phyloP scores from a whole-genome alignment of 2,113 vertebrate genomes.

The Syngnathus scovelli region DNA sequence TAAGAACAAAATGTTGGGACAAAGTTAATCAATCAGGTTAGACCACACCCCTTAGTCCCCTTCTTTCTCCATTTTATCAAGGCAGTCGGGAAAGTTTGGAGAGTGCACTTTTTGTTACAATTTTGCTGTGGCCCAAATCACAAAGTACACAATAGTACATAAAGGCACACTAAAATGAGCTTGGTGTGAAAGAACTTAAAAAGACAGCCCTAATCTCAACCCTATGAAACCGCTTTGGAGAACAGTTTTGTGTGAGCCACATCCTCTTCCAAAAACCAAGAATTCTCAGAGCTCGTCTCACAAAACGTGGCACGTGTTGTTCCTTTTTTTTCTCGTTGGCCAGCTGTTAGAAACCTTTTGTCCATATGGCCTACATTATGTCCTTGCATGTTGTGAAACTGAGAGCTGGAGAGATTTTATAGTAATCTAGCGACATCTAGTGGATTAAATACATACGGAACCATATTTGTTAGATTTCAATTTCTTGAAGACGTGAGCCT shows the following conservation, averaged over 20 bases:
- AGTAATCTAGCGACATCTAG: constrained; percentile 40
- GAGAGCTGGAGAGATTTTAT: constrained; percentile 39
- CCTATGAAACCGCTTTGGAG: background rate
- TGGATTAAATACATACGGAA: constrained; percentile 33
- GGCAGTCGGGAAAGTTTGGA: background rate
- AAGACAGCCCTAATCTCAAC: background rate
- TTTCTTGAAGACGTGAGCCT: constrained; percentile 24
- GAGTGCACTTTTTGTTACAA: background rate
- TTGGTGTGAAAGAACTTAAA: background rate
- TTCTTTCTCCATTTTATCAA: background rate
- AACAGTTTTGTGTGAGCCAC: background rate
- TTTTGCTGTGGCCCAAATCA: too few species aligned
- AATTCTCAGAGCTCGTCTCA: too few species aligned
- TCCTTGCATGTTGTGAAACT: background rate
- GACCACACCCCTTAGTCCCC: background rate
- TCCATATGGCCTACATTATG: background rate
- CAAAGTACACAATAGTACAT: too few species aligned
- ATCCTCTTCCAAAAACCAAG: background rate
- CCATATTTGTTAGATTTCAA: constrained; percentile 8
- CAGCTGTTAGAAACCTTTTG: background rate
- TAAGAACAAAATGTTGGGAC: background rate
- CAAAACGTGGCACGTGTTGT: background rate
- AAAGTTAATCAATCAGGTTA: background rate
- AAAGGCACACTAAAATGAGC: too few species aligned
- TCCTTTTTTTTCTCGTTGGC: background rate